Evolutionary conservation across 2,113 vertebrate species (phyloP).

Genomic region (Oncorhynchus clarkii): DNA sequence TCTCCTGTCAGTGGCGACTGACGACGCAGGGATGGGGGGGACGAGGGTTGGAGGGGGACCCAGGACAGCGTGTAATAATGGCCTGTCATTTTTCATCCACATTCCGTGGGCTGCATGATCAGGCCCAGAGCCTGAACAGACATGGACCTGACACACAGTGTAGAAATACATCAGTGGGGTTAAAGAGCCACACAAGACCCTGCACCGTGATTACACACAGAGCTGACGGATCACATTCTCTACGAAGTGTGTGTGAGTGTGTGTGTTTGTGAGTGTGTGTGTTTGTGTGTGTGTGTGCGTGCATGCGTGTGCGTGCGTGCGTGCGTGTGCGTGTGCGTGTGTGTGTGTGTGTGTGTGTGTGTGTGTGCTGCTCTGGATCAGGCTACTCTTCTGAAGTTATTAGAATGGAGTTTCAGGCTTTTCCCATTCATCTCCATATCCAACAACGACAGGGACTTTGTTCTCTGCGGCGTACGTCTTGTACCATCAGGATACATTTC

Average conservation of each 20-base stretch:
- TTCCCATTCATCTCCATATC: constrained; percentile 45
- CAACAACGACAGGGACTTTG: constrained; percentile 26
- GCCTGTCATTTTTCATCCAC: constrained; percentile 71
- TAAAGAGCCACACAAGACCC: constrained; percentile 36
- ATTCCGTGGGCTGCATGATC: constrained; percentile 65
- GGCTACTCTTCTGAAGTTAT: constrained; percentile 15
- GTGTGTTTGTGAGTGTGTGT: too few relatives aligned
- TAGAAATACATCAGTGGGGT: constrained; percentile 61
- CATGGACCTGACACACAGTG: constrained; percentile 45
- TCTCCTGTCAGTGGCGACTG: constrained; percentile 11
- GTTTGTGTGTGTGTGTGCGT: too few relatives aligned
- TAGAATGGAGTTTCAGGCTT: constrained; percentile 12
- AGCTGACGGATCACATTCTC: neutral
- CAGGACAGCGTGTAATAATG: constrained; percentile 57
- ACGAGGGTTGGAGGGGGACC: constrained; percentile 23
- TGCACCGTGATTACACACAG: constrained; percentile 48
- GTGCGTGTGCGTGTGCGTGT: neutral
- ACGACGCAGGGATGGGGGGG: constrained; percentile 17
- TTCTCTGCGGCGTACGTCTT: constrained; percentile 29
- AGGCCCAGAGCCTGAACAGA: constrained; percentile 61
- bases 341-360: neutral
- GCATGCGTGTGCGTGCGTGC: too few relatives aligned
- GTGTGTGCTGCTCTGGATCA: constrained; percentile 23
- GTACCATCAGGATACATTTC: constrained; percentile 51
- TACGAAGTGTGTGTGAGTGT: too few relatives aligned